phyloP scores from a whole-genome alignment of 2,797 vertebrate genomes.

The Lithobates sylvaticus region DNA sequence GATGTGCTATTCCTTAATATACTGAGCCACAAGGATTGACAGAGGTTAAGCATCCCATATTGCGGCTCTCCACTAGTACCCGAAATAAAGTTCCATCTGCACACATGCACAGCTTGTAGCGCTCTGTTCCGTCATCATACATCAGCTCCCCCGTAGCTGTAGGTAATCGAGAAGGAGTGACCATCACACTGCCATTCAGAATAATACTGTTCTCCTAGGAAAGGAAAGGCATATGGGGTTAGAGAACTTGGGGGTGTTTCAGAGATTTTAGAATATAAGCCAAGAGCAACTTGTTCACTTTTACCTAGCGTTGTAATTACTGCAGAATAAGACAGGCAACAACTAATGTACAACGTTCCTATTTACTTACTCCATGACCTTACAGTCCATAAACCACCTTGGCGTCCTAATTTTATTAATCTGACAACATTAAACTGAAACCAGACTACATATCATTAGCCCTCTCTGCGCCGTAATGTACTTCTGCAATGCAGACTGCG shows the following conservation, averaged over 20 bases:
- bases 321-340: no score
- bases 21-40: slow-evolving; percentile 88
- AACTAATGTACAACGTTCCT: no score
- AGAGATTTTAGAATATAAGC: no score
- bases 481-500: no score
- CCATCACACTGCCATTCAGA: slow-evolving; percentile 94
- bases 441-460: no score
- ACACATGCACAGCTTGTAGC: slow-evolving; percentile 98
- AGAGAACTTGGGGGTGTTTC: not conserved
- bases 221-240: slow-evolving; percentile 9
- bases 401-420: no score
- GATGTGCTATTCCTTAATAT: slow-evolving; percentile 69
- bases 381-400: no score
- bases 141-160: slow-evolving; percentile 81
- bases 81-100: slow-evolving; percentile 93
- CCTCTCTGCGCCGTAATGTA: no score
- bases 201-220: slow-evolving; percentile 92
- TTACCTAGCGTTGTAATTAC: no score
- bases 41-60: slow-evolving; percentile 95
- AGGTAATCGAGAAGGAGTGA: slow-evolving; percentile 88
- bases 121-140: slow-evolving; percentile 82
- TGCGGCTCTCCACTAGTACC: slow-evolving; percentile 88
- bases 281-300: no score
- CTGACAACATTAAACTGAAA: no score
- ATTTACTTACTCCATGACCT: no score